Conservation (phyloP, 2,888 invertebrate species). For the Drosophila ustulata region DNA sequence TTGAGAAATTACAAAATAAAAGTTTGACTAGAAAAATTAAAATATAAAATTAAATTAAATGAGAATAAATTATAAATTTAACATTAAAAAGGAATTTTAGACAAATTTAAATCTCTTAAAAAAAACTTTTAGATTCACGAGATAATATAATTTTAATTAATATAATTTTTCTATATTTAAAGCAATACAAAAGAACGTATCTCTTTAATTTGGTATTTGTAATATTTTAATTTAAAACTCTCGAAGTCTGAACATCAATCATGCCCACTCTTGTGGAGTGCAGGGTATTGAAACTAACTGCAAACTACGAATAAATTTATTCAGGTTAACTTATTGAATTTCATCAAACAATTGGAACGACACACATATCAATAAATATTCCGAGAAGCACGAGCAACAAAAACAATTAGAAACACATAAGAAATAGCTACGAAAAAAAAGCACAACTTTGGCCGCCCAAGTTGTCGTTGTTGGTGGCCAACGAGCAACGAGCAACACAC, state of each 20-base stretch:
- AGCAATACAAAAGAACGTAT: no score
- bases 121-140: no score
- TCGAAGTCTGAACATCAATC: background rate
- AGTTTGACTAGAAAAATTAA: no score
- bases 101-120: no score
- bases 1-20: no score
- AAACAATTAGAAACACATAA: constrained; percentile 22
- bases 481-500: constrained; percentile 15
- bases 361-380: constrained; percentile 23
- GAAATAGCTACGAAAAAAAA: constrained; percentile 18
- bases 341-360: constrained; percentile 52
- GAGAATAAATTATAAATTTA: no score
- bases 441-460: constrained; percentile 39
- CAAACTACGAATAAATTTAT: background rate
- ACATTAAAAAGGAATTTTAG: no score
- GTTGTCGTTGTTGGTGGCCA: constrained; percentile 46
- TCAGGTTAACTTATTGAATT: constrained; percentile 33
- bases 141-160: no score
- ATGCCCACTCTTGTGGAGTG: background rate
- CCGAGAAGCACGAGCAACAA: constrained; percentile 12
- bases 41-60: no score
- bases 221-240: background rate
- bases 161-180: no score
- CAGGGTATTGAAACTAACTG: background rate
- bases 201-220: background rate